These are phyloP conservation scores for Archips crataeganus DNA, from an alignment of 2,888 invertebrate species.

Conservation along the genomic window DNA sequence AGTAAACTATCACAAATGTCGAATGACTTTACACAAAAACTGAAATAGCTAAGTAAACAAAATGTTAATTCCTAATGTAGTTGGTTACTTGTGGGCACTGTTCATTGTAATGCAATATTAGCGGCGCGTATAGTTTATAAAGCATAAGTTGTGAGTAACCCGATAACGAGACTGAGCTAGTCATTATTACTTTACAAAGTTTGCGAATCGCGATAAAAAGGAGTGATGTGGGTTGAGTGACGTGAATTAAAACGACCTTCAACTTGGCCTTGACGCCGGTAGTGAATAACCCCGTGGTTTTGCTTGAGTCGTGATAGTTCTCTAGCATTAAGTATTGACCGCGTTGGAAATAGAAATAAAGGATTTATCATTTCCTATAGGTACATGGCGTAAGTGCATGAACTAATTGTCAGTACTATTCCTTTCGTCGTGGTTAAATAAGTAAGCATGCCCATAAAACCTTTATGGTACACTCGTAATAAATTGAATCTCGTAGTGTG, in stretches of 20 bases:
- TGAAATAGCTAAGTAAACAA: background rate
- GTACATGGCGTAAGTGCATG: too few relatives aligned
- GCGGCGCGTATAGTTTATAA: background rate
- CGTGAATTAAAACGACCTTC: background rate
- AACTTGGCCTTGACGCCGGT: slow-evolving; percentile 15
- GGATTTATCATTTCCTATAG: too few relatives aligned
- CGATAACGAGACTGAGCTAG: slow-evolving; percentile 1
- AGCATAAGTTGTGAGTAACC: background rate
- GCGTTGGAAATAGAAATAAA: too few relatives aligned
- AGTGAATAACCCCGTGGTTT: background rate
- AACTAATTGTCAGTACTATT: too few relatives aligned
- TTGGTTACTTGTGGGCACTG: background rate
- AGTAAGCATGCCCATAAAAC: too few relatives aligned
- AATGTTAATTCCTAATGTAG: background rate
- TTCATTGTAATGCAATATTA: background rate
- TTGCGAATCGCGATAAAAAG: slow-evolving; percentile 7
- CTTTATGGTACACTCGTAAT: too few relatives aligned
- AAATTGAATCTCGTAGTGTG: too few relatives aligned
- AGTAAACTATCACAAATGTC: background rate
- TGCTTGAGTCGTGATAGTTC: background rate
- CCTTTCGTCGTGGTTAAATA: too few relatives aligned
- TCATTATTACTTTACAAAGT: background rate
- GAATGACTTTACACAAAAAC: background rate
- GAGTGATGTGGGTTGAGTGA: background rate
- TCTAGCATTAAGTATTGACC: background rate